These are phyloP conservation scores for Pogonophryne albipinna DNA, from an alignment of 2,797 vertebrate species.

Conservation along the genomic window DNA sequence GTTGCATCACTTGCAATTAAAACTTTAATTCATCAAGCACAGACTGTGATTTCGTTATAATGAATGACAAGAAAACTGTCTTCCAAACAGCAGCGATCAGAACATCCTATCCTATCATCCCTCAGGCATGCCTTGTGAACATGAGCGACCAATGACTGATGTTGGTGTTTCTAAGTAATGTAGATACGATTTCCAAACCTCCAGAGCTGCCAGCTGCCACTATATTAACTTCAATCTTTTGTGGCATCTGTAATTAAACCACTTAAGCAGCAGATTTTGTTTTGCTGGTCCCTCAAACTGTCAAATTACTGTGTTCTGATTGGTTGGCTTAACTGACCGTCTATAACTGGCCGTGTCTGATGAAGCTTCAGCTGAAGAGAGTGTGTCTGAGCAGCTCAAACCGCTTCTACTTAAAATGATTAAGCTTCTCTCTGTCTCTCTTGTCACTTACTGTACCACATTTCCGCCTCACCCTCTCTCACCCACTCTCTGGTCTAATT, in stretches of 20 bases:
- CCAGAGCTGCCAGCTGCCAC: constrained; percentile 1
- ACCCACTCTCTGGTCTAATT: constrained; percentile 27
- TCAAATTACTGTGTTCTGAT: not conserved
- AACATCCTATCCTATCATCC: not conserved
- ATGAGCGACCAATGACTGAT: not conserved
- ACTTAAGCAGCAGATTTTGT: not conserved
- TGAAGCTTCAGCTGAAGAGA: constrained; percentile 18
- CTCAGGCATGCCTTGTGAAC: not conserved
- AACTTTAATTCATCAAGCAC: constrained; percentile 5
- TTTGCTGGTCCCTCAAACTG: not conserved
- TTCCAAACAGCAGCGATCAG: not conserved
- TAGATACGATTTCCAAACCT: constrained; percentile 4
- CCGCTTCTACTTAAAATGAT: constrained; percentile 52
- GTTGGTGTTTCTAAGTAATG: not conserved
- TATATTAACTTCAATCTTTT: not conserved
- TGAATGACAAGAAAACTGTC: not conserved
- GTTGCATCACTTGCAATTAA: not conserved
- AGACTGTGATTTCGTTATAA: constrained; percentile 7
- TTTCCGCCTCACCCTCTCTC: constrained; percentile 3
- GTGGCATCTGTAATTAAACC: constrained; percentile 18
- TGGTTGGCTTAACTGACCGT: not conserved
- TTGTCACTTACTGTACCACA: constrained; percentile 41
- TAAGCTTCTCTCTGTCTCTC: constrained; percentile 28
- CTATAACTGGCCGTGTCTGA: constrained; percentile 1
- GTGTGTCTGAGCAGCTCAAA: constrained; percentile 21